Evolutionary conservation across 2,888 invertebrate species (phyloP), one percentile per base, ranked within the genome.

Genomic region (Taenaris catops): DNA sequence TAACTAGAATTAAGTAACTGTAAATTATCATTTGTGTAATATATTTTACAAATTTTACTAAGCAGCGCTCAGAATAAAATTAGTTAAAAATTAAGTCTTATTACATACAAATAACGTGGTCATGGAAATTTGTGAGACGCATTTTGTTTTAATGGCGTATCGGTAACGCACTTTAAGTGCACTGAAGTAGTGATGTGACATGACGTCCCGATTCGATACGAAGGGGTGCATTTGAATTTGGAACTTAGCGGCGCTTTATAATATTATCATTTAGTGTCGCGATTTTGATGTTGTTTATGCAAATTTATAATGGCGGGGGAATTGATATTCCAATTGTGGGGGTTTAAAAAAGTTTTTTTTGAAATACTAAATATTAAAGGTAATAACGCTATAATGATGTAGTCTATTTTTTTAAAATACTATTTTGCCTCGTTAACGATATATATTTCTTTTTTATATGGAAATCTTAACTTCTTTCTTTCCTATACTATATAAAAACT

Each of bases 131-230:
- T 14, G 3, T 17, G 2, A 3, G 1, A 33, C n/a, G 27, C 16
- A 8, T 9, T 28, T 38, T 7, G 16, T 9, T 44, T 34, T 31
- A 20, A 29, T 25, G 39, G 42, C 41, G 21, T 36, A 44, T 69
- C 61, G 58, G 71, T 60, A 47, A 64, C 61, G 68, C 59, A 45
- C 56, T 58, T 67, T 58, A 61, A 67, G 63, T 62, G 70, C 72
- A 67, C 57, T 69, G 57, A 44, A 55, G 48, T 56, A 57, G 57
- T 55, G 56, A 46, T 55, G 58, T 54, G 58, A 60, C 56, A 49
- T 48, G 52, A 55, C 53, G 45, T 44, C 46, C 23, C 44, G 41
- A 59, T 58, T 62, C 55, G 64, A 53, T 51, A 60, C 58, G 53
- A 38, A 47, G 37, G 51, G 53, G 53, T 49, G 53, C 49, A 49